Evolutionary conservation across 2,797 vertebrate species (phyloP), one percentile per base, ranked within the genome.

Genomic region (Propithecus deckenii): DNA sequence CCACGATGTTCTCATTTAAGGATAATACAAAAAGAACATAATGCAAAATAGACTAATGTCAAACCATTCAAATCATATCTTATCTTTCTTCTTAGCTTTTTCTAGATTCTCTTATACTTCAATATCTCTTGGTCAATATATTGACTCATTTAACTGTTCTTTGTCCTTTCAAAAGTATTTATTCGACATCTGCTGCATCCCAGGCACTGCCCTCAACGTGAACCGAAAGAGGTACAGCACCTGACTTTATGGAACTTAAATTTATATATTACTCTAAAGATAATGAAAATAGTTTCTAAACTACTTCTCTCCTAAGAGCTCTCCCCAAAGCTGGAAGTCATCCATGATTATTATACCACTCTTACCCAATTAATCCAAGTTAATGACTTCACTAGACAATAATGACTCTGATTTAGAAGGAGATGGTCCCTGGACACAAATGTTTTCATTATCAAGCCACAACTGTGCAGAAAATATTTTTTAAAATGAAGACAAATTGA

Each of bases 401-500:
- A 96, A 95, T 57, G 83, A 86, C 79, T 97, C 69, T 96, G 72
- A 95, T 84, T 92, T 96, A 93, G 89, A 96, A 96, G 55, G 72
- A 83, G 69, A 75, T 89, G 46, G 35, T 91, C 86, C 71, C 89
- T 89, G 86, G 89, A 91, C 75, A 83, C 86, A 96, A 89, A 35
- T 86, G 71, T 89, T 97, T 94, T 96, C 91, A 96, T 98, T 96
- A 97, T 92, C 79, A 95, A 92, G 61, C 61, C 38, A 93, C 20
- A 94, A 94, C 86, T 94, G 69, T 94, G 55, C 59, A 89, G 67
- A 97, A 97, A 94, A 80, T 91, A 91, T 38, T 90, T 95, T 96
- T 74, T 89, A n/a, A 94, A 94, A 97, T 93, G 87, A 97, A 97
- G 93, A 92, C 52, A 96, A 85, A 91, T 75, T 95, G 35, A 92